Conservation (phyloP, 2,113 vertebrate genomes). For the Chaetops frenatus region DNA sequence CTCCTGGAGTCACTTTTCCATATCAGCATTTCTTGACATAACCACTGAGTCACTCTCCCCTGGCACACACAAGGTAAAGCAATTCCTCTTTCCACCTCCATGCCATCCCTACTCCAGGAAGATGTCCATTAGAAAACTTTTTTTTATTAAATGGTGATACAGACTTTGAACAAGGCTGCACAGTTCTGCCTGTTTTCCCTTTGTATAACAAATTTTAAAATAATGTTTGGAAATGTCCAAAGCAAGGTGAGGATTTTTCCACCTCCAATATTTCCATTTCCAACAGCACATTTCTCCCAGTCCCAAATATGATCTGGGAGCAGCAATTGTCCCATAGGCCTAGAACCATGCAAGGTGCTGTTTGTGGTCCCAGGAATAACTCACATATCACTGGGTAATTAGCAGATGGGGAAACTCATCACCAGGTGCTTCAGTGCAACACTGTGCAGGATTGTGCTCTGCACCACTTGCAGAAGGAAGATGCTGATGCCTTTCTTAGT, state of each 20-base stretch:
- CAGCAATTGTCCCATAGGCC: fast-evolving
- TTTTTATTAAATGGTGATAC: background rate
- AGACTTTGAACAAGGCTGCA: background rate
- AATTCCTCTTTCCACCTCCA: background rate
- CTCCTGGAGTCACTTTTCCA: background rate
- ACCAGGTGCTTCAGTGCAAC: background rate
- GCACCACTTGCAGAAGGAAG: background rate
- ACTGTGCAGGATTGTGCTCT: background rate
- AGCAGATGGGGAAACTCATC: background rate
- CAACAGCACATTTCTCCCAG: background rate
- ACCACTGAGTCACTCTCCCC: background rate
- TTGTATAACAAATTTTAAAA: background rate
- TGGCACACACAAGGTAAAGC: background rate
- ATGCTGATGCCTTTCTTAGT: background rate
- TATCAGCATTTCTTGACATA: background rate
- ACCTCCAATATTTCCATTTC: background rate
- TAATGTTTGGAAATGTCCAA: background rate
- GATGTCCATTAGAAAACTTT: background rate
- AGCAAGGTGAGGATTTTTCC: background rate
- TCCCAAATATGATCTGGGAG: background rate
- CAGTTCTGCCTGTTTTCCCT: background rate
- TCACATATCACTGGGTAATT: background rate
- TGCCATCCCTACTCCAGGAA: background rate
- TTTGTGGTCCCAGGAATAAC: background rate
- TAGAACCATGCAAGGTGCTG: fast-evolving